Evolutionary conservation across 1,140 invertebrate genomes (phyloP), one percentile per base, ranked within the genome.

Genomic region (Thaumetopoea pityocampa): DNA sequence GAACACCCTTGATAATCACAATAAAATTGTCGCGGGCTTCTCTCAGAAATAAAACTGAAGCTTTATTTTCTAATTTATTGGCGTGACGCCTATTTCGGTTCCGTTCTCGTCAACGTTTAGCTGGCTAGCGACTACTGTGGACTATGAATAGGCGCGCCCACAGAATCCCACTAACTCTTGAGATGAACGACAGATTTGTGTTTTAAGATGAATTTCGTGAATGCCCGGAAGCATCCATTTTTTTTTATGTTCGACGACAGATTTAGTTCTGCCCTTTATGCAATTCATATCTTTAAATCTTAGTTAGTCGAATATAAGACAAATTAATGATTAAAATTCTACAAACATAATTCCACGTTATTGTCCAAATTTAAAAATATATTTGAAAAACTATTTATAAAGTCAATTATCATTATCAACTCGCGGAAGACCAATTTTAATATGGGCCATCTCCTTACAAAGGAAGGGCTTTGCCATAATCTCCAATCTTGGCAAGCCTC

Each of bases 41-140:
- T 49, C n/a, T 56, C 46, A 50, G 58, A 67, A 72, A 64, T 60
- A 66, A 65, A 55, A 38, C 51, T 45, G 51, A 47, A 57, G 57
- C 57, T 67, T 72, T 71, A 68, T 76, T 78, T 76, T 67, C 56
- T 71, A 83, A 83, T 80, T 77, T 78, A 83, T 81, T 58, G 61
- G 47, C 65, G 48, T 35, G 57, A 58, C 55, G 43, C 76, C 74
- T 81, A 81, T 80, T 81, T 84, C 69, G 49, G 67, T 47, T 51
- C 43, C 47, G 58, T 71, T 79, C 67, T 77, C 74, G 76, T 79
- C 68, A 67, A 70, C 72, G 56, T 54, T 45, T 52, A 54, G 44
- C 51, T 56, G 51, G 32, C 56, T 56, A 63, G 59, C 60, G 52
- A 49, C 32, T 42, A 15, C 22, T 29, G 17, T 30, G 18, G 37